Percentiles rank a stretch among this genome's conserved stretches.
These are phyloP conservation scores for Xenentodon cancila DNA, from an alignment of 2,797 vertebrate genomes.

Conservation along the genomic window DNA sequence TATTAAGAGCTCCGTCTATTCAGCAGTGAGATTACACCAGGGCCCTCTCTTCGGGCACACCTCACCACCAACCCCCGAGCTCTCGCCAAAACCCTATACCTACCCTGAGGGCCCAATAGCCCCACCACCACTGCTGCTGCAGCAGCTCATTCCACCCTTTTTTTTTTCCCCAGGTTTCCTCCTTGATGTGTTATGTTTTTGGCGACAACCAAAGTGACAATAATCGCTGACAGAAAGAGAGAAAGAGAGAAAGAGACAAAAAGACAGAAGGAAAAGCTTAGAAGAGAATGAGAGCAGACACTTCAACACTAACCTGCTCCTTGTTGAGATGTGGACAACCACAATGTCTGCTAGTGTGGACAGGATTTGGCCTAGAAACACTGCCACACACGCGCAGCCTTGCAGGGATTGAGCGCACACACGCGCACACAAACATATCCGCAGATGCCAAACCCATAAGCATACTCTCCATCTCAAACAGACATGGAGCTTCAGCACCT, in stretches of 20 bases:
- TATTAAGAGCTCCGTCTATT: constrained; percentile 86
- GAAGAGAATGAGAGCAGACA: constrained; percentile 65
- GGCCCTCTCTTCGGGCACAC: constrained; percentile 73
- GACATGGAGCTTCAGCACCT: constrained; percentile 54
- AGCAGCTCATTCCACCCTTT: constrained; percentile 10
- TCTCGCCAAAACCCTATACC: constrained; percentile 67
- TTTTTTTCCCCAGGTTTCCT: constrained; percentile 58
- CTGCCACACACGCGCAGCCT: constrained; percentile 31
- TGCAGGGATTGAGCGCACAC: constrained; percentile 14
- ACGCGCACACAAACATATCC: constrained; percentile 2
- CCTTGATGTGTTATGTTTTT: constrained; percentile 14
- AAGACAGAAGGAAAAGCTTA: constrained; percentile 44
- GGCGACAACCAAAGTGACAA: constrained; percentile 51
- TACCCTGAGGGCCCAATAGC: constrained; percentile 63
- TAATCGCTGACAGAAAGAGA: constrained; percentile 63
- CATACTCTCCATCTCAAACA: constrained; percentile 38
- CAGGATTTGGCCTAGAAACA: constrained; percentile 34
- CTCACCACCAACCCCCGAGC: constrained; percentile 67
- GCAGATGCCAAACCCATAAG: constrained; percentile 20
- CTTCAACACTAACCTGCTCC: constrained; percentile 53
- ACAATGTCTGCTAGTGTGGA: constrained; percentile 36
- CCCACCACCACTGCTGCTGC: constrained; percentile 21
- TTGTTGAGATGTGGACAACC: constrained; percentile 53
- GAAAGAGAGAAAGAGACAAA: constrained; percentile 57
- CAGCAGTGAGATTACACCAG: constrained; percentile 83